Evolutionary conservation across 2,797 vertebrate genomes (phyloP).

Genomic region (Pelochelys cantorii): DNA sequence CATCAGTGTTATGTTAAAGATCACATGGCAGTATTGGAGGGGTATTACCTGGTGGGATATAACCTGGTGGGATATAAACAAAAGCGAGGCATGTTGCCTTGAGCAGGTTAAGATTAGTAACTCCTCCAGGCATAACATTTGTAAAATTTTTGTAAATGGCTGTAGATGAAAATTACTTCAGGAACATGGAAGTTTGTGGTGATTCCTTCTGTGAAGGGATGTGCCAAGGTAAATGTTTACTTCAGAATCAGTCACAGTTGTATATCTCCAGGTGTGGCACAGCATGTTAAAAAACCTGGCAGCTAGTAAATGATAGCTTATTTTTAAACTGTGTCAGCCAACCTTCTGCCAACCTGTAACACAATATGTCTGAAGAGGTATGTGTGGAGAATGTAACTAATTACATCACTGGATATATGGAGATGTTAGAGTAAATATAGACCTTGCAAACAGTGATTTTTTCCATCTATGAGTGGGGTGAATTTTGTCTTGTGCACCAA

Average conservation of each 20-base stretch:
- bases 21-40: accelerated
- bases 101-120: neutral
- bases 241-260: conserved; percentile 38
- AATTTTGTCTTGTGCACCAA: too few species aligned
- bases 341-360: neutral
- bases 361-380: neutral
- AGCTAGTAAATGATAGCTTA: conserved; percentile 41
- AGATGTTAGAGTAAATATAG: neutral
- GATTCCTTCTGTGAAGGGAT: conserved; percentile 10
- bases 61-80: neutral
- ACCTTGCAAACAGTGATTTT: neutral
- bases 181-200: conserved; percentile 18
- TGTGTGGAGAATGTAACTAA: neutral
- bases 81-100: neutral
- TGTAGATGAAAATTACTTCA: conserved; percentile 59
- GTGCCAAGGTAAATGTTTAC: conserved; percentile 68
- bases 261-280: conserved; percentile 52
- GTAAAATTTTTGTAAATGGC: conserved; percentile 50
- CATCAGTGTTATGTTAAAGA: neutral
- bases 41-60: neutral
- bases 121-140: conserved; percentile 56
- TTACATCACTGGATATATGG: neutral
- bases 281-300: conserved; percentile 9
- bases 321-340: neutral
- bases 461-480: too few species aligned